Percentiles rank a stretch among this genome's conserved stretches.
These are phyloP conservation scores for Yponomeuta malinellus DNA, from an alignment of 2,888 invertebrate species.

Conservation along the genomic window DNA sequence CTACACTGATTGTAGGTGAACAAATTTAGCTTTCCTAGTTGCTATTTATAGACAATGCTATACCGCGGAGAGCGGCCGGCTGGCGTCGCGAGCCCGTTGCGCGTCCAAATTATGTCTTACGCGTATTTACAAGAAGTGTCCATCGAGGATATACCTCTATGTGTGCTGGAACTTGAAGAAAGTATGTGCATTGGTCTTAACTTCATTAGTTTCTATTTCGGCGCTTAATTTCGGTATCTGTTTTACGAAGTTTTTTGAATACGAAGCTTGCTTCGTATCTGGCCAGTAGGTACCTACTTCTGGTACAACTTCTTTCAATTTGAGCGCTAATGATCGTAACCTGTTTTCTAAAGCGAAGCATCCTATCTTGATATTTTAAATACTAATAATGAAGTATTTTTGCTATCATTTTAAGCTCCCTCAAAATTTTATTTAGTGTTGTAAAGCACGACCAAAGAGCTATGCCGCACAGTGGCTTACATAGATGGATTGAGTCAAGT, in stretches of 20 bases:
- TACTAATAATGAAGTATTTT: too few species aligned
- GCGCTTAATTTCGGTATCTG: background rate
- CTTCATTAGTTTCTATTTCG: background rate
- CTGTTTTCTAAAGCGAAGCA: too few species aligned
- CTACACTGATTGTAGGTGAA: background rate
- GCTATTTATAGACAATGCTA: slow-evolving; percentile 54
- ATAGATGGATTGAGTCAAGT: too few species aligned
- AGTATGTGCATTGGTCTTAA: slow-evolving; percentile 28
- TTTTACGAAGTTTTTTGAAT: too few species aligned
- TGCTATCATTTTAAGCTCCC: too few species aligned
- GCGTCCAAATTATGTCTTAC: slow-evolving; percentile 45
- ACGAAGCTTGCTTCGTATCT: too few species aligned
- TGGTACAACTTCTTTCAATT: background rate
- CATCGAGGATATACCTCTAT: slow-evolving; percentile 68
- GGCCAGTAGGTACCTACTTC: background rate
- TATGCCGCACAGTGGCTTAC: too few species aligned
- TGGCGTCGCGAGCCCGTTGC: slow-evolving; percentile 18
- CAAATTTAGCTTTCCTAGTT: slow-evolving; percentile 61
- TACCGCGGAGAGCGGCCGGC: slow-evolving; percentile 37
- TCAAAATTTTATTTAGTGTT: too few species aligned
- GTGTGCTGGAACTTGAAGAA: slow-evolving; percentile 65
- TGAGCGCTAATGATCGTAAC: too few species aligned
- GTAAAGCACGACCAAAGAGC: too few species aligned
- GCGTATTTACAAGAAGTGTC: slow-evolving; percentile 53
- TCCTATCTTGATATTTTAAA: too few species aligned